Evolutionary conservation across 1,140 invertebrate genomes (phyloP), one percentile per base, ranked within the genome.

Genomic region (Ceratina japonica): DNA sequence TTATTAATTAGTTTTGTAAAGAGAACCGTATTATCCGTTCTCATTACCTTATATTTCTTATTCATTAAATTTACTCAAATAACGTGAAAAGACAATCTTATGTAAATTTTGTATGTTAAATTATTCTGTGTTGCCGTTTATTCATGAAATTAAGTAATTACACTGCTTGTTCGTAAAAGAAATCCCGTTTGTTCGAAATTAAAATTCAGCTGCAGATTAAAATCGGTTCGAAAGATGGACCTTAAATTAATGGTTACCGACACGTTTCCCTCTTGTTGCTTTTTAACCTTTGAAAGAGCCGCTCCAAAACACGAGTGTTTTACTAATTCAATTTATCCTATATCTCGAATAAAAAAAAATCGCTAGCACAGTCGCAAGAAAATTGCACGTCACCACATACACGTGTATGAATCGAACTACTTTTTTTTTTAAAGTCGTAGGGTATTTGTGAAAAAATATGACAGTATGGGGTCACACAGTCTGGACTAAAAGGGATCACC

Each of bases 171-270:
- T 44, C 78, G 66, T 74, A 64, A 78, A 77, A 76, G 82, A 84
- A 68, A 69, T 76, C 72, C 70, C 81, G 80, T 68, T 56, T 63
- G 80, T 62, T 72, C 56, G 71, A 76, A 66, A 83, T 83, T 84
- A 84, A 84, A 83, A 84, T 52, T 64, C 71, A 63, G 37, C 63
- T 27, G 27, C 27, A 31, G 27, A 31, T 31, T 31, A 52, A 77
- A 70, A 52, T 52, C 49, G 49, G 52, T 68, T n/a, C 22, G 65
- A 52, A 13, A 27, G 20, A 24, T 27, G 49, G 27, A 37, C 20
- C 37, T 66, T 10, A 20, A 2, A 31, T 13, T 56, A 65, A 22
- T 20, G 18, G 16, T 44, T 18, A 44, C 15, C 8, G 4, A 1
- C 3, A 2, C 10, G 3, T 44, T 44, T 44, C 5, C 37, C 37